Evolutionary conservation across 1,140 invertebrate species (phyloP).

Genomic region (Neodiprion fabricii): DNA sequence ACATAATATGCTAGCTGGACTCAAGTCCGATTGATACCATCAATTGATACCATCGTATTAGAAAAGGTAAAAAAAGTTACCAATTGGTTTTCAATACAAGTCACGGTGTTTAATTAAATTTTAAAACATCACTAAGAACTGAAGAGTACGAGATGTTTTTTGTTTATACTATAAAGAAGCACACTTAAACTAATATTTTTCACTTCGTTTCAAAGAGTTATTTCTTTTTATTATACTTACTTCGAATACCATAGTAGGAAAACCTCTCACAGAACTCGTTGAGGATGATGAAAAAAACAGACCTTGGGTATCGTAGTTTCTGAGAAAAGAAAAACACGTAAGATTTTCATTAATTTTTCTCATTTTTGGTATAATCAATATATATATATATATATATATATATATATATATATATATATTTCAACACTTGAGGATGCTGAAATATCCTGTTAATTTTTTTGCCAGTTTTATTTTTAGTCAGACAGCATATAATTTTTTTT

Average conservation of each 20-base stretch:
- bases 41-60: too few species aligned
- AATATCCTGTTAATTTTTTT: background rate
- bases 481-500: background rate
- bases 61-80: background rate
- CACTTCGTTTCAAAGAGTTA: background rate
- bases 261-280: constrained; percentile 98
- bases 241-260: constrained; percentile 95
- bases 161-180: too few species aligned
- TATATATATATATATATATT: constrained; percentile 9
- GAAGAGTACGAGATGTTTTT: too few species aligned
- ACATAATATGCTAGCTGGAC: too few species aligned
- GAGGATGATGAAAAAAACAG: constrained; percentile 92
- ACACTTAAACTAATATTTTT: too few species aligned
- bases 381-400: constrained; percentile 1
- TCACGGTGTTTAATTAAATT: constrained; percentile 6
- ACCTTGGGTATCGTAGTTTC: constrained; percentile 83
- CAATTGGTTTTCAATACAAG: constrained; percentile 3
- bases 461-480: background rate
- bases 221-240: constrained; percentile 66
- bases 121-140: too few species aligned
- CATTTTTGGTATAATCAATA: background rate
- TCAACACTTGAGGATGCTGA: background rate
- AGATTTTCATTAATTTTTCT: constrained; percentile 8
- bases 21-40: too few species aligned
- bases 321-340: constrained; percentile 59